Evolutionary conservation across 1,140 invertebrate genomes (phyloP).

Genomic region (Drosophila sp.): DNA sequence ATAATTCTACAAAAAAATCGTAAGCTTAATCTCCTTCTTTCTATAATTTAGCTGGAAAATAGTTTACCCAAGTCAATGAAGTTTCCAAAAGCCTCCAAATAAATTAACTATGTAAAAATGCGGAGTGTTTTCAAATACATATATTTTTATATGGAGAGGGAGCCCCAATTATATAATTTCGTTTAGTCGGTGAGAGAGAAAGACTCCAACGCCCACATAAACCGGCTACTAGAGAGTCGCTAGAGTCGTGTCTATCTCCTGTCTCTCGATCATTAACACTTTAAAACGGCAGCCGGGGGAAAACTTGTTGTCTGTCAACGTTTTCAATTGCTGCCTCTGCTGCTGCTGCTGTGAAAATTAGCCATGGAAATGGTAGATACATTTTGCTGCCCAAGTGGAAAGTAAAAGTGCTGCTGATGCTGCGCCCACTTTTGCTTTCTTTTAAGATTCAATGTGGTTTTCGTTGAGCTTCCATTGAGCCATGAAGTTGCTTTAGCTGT

Average conservation of each 20-base stretch:
- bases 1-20: no score
- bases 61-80: no score
- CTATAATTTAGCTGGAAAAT: no score
- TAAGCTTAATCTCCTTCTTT: no score
- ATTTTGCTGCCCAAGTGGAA: constrained; percentile 50
- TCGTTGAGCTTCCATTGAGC: constrained; percentile 39
- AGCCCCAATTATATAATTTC: constrained; percentile 1
- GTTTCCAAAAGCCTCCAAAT: no score
- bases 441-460: constrained; percentile 35
- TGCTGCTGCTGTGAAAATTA: constrained; percentile 62
- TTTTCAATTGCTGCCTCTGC: constrained; percentile 22
- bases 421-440: constrained; percentile 70
- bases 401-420: constrained; percentile 67
- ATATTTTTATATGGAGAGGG: no score
- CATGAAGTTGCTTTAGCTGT: constrained; percentile 7
- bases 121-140: no score
- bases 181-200: neutral
- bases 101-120: no score
- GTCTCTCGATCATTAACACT: constrained; percentile 39
- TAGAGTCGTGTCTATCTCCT: neutral
- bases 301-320: constrained; percentile 60
- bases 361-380: constrained; percentile 57
- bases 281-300: constrained; percentile 49
- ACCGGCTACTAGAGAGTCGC: neutral
- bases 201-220: constrained; percentile 3